Evolutionary conservation across 2,113 vertebrate species (phyloP), one percentile per base, ranked within the genome.

Genomic region (Acrocephalus kingi): DNA sequence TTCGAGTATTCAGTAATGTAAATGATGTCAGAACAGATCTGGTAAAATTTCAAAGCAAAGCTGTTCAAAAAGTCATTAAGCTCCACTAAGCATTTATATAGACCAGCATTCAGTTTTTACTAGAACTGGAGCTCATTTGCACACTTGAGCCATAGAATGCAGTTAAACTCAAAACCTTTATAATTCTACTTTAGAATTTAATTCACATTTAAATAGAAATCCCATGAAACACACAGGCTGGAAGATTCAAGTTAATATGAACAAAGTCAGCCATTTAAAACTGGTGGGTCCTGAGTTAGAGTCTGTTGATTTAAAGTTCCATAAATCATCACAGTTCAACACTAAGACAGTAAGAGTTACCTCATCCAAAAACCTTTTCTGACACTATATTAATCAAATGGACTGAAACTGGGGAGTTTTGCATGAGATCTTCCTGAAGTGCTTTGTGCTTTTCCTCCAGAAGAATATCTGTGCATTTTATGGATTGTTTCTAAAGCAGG

Each of bases 41-140:
- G 69, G 56, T 92, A 73, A 76, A 92, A 82, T 58, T 71, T 96
- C 71, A 96, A 64, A 89, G 73, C 27, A 69, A 77, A 85, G 63
- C 58, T 91, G 67, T 63, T 87, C 74, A 91, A 46, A 71, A 93
- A 84, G 61, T 90, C 83, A 96, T 92, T 78, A 93, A 84, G 64
- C 45, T 88, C 61, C 85, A 78, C 74, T 72, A 93, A 84, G 55
- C 43, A 52, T 84, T 94, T 31, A 46, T 48, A 63, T 10, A 86
- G 75, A 52, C 56, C 79, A 88, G 49, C 23, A 55, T 72, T 59
- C 51, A 63, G 51, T 59, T 93, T 86, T 80, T 48, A 68, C 68
- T 86, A 87, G 79, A 84, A 84, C 28, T 63, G 45, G 31, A 84
- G 64, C 52, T 94, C 59, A 33, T 88, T 86, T 86, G 51, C 64